These are phyloP conservation scores for Netelia inedita DNA, from an alignment of 2,888 invertebrate genomes.

Conservation along the genomic window DNA sequence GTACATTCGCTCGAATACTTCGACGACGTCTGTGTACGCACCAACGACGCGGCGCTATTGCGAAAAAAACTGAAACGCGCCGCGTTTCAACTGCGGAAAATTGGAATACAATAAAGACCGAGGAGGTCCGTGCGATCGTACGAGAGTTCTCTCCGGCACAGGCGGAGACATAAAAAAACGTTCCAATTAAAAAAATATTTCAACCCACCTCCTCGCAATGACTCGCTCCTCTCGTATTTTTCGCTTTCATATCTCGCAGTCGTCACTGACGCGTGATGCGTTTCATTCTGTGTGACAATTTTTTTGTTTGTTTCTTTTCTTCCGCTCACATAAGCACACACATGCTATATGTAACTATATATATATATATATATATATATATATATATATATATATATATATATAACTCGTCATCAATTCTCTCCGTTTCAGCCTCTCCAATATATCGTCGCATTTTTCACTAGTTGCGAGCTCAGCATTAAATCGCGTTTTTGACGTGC, in stretches of 20 bases:
- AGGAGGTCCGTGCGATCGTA: conserved; percentile 23
- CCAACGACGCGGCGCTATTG: conserved; percentile 32
- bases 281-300: conserved; percentile 12
- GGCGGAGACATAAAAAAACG: conserved; percentile 18
- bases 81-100: conserved; percentile 47
- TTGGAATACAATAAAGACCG: conserved; percentile 53
- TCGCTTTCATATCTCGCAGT: conserved; percentile 1
- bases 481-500: too few species aligned
- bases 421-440: too few species aligned
- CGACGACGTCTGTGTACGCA: conserved; percentile 39
- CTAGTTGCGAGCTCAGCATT: too few species aligned
- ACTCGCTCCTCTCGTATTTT: conserved; percentile 19
- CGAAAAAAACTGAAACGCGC: conserved; percentile 13
- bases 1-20: conserved; percentile 68
- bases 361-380: too few species aligned
- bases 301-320: background rate
- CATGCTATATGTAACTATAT: background rate
- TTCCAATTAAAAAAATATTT: conserved; percentile 65
- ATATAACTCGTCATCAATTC: too few species aligned
- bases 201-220: conserved; percentile 1
- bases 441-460: too few species aligned
- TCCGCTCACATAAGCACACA: background rate
- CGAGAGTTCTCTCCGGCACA: conserved; percentile 19
- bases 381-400: too few species aligned
- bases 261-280: conserved; percentile 32